A percentile compares a stretch with the other conserved stretches of the same genome.
phyloP scores from a whole-genome alignment of 2,797 vertebrate species.

The Danio choprae region DNA sequence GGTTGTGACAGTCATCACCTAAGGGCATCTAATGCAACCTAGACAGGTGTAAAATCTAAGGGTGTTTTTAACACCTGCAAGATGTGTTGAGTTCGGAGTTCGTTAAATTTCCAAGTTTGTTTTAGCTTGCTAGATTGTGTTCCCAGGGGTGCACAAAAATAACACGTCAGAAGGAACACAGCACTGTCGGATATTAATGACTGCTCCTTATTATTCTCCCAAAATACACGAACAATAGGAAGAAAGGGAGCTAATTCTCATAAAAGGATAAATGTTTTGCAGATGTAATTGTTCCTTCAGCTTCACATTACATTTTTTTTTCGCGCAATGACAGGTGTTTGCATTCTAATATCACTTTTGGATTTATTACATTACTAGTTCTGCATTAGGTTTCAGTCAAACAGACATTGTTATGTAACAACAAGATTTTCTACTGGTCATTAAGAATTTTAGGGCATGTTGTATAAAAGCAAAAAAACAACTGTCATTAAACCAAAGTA shows the following conservation, averaged over 20 bases:
- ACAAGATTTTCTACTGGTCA: background rate
- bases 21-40: constrained; percentile 44
- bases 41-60: constrained; percentile 45
- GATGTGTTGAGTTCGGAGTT: constrained; percentile 35
- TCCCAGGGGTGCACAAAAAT: constrained; percentile 34
- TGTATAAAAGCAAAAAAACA: background rate
- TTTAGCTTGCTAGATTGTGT: constrained; percentile 23
- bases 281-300: background rate
- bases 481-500: background rate
- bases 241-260: constrained; percentile 1
- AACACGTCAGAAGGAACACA: constrained; percentile 32
- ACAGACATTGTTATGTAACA: background rate
- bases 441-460: background rate
- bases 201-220: constrained; percentile 5
- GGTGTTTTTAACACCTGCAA: constrained; percentile 46
- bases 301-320: background rate
- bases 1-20: constrained; percentile 44
- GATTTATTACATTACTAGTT: background rate
- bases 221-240: constrained; percentile 4
- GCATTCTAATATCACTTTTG: background rate
- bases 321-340: background rate
- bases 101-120: constrained; percentile 39
- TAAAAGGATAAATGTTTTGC: background rate
- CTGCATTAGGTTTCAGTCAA: background rate
- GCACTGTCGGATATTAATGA: constrained; percentile 37